phyloP scores from a whole-genome alignment of 92 coral and sea anemone genomes.

The Actinostola sp. region DNA sequence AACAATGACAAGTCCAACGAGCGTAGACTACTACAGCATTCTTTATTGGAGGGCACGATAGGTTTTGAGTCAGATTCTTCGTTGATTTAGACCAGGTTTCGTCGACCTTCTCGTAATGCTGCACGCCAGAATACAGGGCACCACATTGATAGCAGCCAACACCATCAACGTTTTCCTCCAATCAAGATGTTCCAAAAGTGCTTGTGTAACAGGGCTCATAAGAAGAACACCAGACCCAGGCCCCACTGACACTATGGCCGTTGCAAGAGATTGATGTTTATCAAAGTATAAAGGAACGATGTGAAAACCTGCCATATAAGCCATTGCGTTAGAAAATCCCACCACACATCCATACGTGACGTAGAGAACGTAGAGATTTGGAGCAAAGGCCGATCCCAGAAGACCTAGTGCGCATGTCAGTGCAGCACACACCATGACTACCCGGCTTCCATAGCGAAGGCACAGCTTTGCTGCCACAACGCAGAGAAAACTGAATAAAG shows the following conservation, averaged over 20 bases:
- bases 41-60: background rate
- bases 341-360: constrained; percentile 46
- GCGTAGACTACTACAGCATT: background rate
- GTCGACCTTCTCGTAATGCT: background rate
- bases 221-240: constrained; percentile 59
- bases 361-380: constrained; percentile 36
- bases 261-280: constrained; percentile 39
- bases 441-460: constrained; percentile 47
- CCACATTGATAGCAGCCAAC: constrained; percentile 17
- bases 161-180: constrained; percentile 53
- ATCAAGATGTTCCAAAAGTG: constrained; percentile 35
- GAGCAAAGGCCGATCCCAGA: constrained; percentile 29
- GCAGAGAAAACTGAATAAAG: background rate
- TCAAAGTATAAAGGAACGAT: constrained; percentile 49
- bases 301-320: constrained; percentile 18
- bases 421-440: constrained; percentile 33
- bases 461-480: constrained; percentile 44
- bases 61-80: too few relatives aligned
- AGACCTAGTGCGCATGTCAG: constrained; percentile 27
- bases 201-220: constrained; percentile 51
- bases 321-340: constrained; percentile 35
- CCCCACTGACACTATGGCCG: constrained; percentile 52
- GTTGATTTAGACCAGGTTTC: background rate
- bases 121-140: constrained; percentile 6
- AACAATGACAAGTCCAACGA: background rate